Evolutionary conservation across 2,797 vertebrate genomes (phyloP).

Genomic region (Falco rusticolus): DNA sequence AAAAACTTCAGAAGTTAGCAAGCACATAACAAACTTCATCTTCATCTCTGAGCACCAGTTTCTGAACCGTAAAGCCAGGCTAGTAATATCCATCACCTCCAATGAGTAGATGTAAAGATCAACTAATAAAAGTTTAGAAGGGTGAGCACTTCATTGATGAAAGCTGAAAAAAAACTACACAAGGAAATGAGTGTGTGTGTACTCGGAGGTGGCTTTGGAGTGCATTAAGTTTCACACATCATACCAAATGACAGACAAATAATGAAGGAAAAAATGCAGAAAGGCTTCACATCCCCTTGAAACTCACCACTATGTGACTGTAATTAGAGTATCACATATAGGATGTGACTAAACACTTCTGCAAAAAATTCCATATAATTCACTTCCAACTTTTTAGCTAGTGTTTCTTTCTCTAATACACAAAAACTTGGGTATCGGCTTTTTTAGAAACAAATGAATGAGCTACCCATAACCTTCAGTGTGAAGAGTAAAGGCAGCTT

Average conservation of each 20-base stretch:
- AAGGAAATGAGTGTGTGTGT: background rate
- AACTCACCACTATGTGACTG: background rate
- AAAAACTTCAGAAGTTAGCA: background rate
- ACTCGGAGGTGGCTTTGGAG: background rate
- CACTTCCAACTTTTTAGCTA: background rate
- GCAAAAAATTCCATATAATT: background rate
- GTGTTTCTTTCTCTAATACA: background rate
- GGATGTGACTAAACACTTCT: background rate
- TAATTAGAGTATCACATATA: background rate
- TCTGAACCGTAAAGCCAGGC: background rate
- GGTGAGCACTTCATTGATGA: background rate
- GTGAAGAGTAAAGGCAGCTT: background rate
- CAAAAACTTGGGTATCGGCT: background rate
- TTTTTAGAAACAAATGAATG: background rate
- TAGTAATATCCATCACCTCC: background rate
- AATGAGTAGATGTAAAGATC: background rate
- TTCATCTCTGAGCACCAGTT: background rate
- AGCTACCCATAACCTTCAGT: background rate
- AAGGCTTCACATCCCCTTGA: background rate
- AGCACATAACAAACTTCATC: background rate
- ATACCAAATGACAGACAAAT: background rate
- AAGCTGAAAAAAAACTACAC: background rate
- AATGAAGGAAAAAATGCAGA: background rate
- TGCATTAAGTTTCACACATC: background rate
- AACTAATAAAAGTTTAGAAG: background rate